These are phyloP conservation scores for Adoxophyes honmai DNA, from an alignment of 1,140 invertebrate genomes.

Conservation along the genomic window DNA sequence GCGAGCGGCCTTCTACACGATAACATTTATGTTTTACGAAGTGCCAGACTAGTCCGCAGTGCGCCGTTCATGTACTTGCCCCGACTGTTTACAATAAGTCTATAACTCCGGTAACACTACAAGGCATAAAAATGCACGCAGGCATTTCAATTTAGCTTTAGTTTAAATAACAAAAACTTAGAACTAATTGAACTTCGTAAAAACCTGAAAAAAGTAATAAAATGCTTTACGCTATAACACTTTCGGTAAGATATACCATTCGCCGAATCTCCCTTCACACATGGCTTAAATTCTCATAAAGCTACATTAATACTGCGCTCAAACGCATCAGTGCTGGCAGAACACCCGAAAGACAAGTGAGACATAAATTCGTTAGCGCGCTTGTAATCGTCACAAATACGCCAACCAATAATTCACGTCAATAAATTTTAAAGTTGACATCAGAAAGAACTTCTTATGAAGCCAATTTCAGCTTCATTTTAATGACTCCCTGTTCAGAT, in stretches of 20 bases:
- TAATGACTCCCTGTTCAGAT: constrained; percentile 46
- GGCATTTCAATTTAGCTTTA: background rate
- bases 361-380: constrained; percentile 71
- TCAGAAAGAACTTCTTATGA: constrained; percentile 73
- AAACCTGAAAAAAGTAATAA: background rate
- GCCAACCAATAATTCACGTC: constrained; percentile 58
- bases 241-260: constrained; percentile 42
- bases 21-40: constrained; percentile 75
- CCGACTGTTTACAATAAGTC: constrained; percentile 6
- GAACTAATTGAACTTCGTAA: background rate
- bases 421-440: constrained; percentile 76
- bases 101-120: constrained; percentile 7
- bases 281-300: constrained; percentile 63
- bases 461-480: constrained; percentile 57
- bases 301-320: constrained; percentile 55
- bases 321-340: constrained; percentile 55
- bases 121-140: background rate
- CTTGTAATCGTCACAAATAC: constrained; percentile 67
- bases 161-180: background rate
- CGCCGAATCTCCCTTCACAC: constrained; percentile 47
- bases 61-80: constrained; percentile 21
- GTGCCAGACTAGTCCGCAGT: constrained; percentile 45
- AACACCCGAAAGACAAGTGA: constrained; percentile 53
- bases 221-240: constrained; percentile 36
- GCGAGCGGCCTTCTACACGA: constrained; percentile 69